A percentile compares a stretch with the other conserved stretches of the same genome.
These are phyloP conservation scores for Pterocles gutturalis DNA, from an alignment of 2,113 vertebrate species.

Conservation along the genomic window DNA sequence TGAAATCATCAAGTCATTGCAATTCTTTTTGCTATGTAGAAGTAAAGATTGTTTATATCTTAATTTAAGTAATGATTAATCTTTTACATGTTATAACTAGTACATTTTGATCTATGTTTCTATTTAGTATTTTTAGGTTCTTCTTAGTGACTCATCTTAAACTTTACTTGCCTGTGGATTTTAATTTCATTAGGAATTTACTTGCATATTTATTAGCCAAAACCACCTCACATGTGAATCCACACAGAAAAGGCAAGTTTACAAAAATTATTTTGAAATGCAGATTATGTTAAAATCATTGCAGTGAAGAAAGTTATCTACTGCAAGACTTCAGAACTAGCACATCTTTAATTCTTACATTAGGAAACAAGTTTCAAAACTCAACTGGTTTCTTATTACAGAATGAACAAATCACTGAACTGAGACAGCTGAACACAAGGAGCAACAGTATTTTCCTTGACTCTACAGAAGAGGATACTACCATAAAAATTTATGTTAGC, in stretches of 20 bases:
- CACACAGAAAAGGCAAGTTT: neutral
- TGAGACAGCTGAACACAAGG: neutral
- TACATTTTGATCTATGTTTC: neutral
- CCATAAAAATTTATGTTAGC: neutral
- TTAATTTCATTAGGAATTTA: neutral
- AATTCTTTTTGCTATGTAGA: neutral
- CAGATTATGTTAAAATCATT: neutral
- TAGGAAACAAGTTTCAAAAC: neutral
- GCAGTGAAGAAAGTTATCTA: neutral
- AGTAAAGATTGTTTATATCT: neutral
- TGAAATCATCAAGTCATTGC: neutral
- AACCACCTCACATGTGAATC: neutral
- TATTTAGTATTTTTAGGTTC: neutral
- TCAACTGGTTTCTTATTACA: neutral
- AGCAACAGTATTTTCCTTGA: neutral
- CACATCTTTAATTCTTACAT: neutral
- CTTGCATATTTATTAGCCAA: neutral
- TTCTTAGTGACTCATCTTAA: neutral
- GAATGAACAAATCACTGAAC: neutral
- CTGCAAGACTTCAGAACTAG: neutral
- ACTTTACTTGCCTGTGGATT: neutral
- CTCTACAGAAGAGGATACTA: neutral
- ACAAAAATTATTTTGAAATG: neutral
- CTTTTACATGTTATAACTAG: neutral
- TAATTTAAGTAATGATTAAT: neutral